Evolutionary conservation across 2,888 invertebrate genomes (phyloP).

Genomic region (Enchytraeus crypticus): DNA sequence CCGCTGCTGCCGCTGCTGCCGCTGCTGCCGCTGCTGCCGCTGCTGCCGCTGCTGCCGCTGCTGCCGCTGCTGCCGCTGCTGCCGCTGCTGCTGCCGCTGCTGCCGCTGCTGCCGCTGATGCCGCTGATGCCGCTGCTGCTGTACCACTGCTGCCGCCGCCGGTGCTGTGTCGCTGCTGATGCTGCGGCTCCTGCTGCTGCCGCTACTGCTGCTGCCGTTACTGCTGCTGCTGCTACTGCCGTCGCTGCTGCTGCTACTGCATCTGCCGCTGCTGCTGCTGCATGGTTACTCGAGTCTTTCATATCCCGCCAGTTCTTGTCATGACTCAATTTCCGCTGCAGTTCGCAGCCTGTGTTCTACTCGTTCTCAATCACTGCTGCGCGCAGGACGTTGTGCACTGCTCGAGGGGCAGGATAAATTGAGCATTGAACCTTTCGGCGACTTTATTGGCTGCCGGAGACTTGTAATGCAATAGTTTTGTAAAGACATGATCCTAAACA

Average conservation of each 20-base stretch:
- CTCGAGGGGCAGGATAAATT: too few species aligned
- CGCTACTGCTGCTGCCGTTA: background rate
- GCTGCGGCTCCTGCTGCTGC: background rate
- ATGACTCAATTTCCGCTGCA: too few species aligned
- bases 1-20: background rate
- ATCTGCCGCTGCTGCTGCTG: background rate
- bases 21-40: background rate
- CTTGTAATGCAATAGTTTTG: too few species aligned
- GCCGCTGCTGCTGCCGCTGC: background rate
- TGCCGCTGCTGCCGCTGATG: too few species aligned
- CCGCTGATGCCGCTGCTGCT: too few species aligned
- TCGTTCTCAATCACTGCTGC: too few species aligned
- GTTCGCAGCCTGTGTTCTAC: too few species aligned
- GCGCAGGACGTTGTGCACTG: too few species aligned
- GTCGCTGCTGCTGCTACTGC: background rate
- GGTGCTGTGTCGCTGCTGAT: background rate
- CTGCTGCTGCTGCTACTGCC: background rate
- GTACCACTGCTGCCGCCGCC: background rate
- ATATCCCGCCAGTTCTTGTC: background rate
- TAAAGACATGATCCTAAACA: too few species aligned
- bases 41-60: background rate
- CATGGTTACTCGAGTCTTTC: background rate
- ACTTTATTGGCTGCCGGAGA: too few species aligned
- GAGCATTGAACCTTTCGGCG: too few species aligned
- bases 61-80: background rate